Evolutionary conservation across 2,113 vertebrate genomes (phyloP), one percentile per base, ranked within the genome.

Genomic region (Semicossyphus pulcher): DNA sequence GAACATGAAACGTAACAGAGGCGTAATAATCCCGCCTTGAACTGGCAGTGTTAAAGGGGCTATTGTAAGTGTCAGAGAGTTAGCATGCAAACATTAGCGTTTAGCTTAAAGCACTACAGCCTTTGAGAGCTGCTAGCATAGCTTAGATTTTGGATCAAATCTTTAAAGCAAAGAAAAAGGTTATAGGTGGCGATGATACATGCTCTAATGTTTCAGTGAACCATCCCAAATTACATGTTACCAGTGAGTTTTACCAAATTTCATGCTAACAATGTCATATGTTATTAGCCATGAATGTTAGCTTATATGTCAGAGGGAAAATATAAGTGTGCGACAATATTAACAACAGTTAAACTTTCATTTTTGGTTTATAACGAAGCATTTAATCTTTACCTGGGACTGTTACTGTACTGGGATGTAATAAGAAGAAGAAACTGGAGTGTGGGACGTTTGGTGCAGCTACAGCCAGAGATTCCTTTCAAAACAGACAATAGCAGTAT

Each of bases 401-500:
- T 65, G 29, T 25, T 18, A 53, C 37, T 53, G 25, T 15, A 26
- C 29, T 42, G 21, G 21, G 42, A 65, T 7, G 23, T 37, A 57
- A 42, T 18, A 16, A 47, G 20, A 29, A 63, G 52, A 48, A 14
- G 39, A 47, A 71, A 69, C 29, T 14, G 48, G 18, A 36, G 45
- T 59, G 32, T 52, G 29, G 61, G 26, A 12, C 52, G 42, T 51
- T 65, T 68, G n/a, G n/a, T n/a, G n/a, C 21, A 62, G 49, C 21
- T 11, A 36, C 23, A 75, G 12, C 61, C 44, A 32, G 45, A 29
- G 45, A 29, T 73, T 73, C 53, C 15, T 9, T 48, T 45, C 9
- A 32, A 47, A 57, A 42, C 9, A 21, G 31, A 60, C 34, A 67
- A 68, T 45, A 54, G 45, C 10, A 32, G 34, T 82, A 81, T 89